Conservation (phyloP, 1,140 invertebrate species). For the Ruditapes philippinarum region DNA sequence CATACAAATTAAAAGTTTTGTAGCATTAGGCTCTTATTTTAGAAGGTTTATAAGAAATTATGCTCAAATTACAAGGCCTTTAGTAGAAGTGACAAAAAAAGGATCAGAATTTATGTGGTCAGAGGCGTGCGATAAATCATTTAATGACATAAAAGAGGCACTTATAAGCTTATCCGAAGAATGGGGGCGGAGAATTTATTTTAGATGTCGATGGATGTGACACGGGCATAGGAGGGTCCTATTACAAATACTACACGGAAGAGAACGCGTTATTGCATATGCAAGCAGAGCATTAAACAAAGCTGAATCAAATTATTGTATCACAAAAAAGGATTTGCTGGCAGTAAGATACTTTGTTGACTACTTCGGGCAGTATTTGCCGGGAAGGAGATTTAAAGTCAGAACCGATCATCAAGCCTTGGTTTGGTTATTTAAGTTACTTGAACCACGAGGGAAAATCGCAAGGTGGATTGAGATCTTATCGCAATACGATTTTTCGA, state of each 20-base stretch:
- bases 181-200: constrained; percentile 30
- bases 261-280: constrained; percentile 52
- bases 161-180: constrained; percentile 50
- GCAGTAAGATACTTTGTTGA: constrained; percentile 42
- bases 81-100: constrained; percentile 51
- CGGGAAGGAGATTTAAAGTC: constrained; percentile 67
- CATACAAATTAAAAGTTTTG: not conserved
- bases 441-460: constrained; percentile 44
- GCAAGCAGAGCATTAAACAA: not conserved
- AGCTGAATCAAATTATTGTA: too few species aligned
- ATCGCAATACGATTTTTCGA: constrained; percentile 71
- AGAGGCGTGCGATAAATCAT: constrained; percentile 52
- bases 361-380: constrained; percentile 70
- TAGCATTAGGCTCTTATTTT: constrained; percentile 64
- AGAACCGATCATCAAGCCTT: constrained; percentile 71
- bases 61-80: constrained; percentile 57
- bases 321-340: too few species aligned
- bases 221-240: constrained; percentile 77
- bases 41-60: constrained; percentile 49
- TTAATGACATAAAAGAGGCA: constrained; percentile 61
- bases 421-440: constrained; percentile 32
- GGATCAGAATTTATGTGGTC: constrained; percentile 40
- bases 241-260: constrained; percentile 72
- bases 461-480: constrained; percentile 74
- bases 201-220: constrained; percentile 73